Evolutionary conservation across 2,888 invertebrate genomes (phyloP), one percentile per base, ranked within the genome.

Genomic region (Sericinus montela): DNA sequence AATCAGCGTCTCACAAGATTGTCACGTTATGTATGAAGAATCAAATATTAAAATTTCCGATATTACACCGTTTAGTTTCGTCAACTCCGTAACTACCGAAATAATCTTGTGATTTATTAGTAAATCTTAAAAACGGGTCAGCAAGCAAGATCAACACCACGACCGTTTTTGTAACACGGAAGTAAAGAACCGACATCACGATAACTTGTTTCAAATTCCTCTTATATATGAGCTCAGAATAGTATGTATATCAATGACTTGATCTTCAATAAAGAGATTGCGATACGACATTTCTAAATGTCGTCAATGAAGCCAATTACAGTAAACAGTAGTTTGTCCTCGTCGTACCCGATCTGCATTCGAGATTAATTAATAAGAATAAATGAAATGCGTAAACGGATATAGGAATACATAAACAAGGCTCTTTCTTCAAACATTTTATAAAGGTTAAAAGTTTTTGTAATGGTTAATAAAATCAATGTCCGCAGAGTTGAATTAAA

Each of bases 341-440:
- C 40, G 49, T 45, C 35, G 25, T 41, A 44, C 45, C 25, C 15
- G 43, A 45, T 43, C 49, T 43, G 32, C 49, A 45, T 40, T 29
- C 29, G 38, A 14, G 28, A 32, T 13, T 25, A 39, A 50, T 50
- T 41, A 39, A 45, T 45, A 36, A 28, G 16, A 44, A 29, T 9
- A 29, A 29, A 34, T 38, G 9, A 39, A 35, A 50, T 68, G 56
- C 69, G 69, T 67, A 67, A 60, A 66, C 67, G 67, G 72, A 69
- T 67, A 68, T 48, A 61, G 56, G 57, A 59, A 54, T 56, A 48
- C 48, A 42, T 47, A 51, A 51, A 57, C 61, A 59, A 63, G 62
- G 58, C 59, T 64, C 62, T 54, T 54, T 52, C 43, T 52, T 37
- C 39, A 25, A 43, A 46, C 48, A 55, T 44, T n/a, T 44, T 34